phyloP scores from a whole-genome alignment of 2,797 vertebrate genomes.

The Petrocephalus sullivani region DNA sequence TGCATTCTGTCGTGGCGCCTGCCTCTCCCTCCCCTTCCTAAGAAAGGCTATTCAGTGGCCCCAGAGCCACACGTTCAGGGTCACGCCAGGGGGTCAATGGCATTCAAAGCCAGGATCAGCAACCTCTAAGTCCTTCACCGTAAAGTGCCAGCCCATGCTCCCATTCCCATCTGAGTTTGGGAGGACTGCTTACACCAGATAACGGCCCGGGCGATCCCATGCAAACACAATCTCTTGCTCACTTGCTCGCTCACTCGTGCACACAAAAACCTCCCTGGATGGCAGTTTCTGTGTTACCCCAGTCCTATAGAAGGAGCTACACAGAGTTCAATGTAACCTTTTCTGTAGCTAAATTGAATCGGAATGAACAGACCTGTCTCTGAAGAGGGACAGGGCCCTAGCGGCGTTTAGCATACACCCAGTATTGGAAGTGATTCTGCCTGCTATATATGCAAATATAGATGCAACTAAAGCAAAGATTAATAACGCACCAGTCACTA shows the following conservation, averaged over 20 bases:
- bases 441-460: background rate
- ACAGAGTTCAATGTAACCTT: slow-evolving; percentile 20
- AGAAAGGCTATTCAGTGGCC: slow-evolving; percentile 20
- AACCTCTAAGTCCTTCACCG: slow-evolving; percentile 27
- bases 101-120: slow-evolving; percentile 59
- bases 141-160: slow-evolving; percentile 24
- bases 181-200: slow-evolving; percentile 31
- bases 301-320: slow-evolving; percentile 15
- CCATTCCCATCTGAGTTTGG: slow-evolving; percentile 23
- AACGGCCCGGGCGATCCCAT: slow-evolving; percentile 13
- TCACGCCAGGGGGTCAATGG: slow-evolving; percentile 61
- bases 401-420: background rate
- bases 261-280: background rate
- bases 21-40: background rate
- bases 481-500: background rate
- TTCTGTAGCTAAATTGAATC: slow-evolving; percentile 13
- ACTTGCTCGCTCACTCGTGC: background rate
- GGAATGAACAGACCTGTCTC: background rate
- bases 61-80: slow-evolving; percentile 41
- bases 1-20: background rate
- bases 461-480: background rate
- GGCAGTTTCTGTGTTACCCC: background rate
- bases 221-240: background rate
- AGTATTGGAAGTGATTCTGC: background rate
- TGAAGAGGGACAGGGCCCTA: background rate